Base-by-base conservation (phyloP, 1,140 invertebrate species). In the Bathynomus jamesi region DNA sequence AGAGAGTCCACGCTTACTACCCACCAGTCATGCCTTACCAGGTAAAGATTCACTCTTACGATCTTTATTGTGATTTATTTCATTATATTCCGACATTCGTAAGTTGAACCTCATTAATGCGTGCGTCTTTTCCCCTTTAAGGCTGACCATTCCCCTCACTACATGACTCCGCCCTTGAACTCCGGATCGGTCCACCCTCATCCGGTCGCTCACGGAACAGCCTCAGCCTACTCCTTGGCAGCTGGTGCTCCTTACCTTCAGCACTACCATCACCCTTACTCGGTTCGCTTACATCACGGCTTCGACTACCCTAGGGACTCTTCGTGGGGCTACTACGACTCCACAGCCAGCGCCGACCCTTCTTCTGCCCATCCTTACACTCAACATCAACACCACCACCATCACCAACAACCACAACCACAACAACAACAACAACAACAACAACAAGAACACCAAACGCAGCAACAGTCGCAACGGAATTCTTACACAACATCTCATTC, bases 1-100 rank as follows among this genome's bases (percentile, higher is more conserved):
- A 70, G 31, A 68, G 74, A 3, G 65, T 79, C 11, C 78, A 81
- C n/a, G 75, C 78, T 46, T 79, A 80, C 70, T 80, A 79, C 62
- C 76, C 79, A 0, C 70, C 77, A 21, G 70, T 78, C 46, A 68
- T 77, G 67, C 60, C 69, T 13, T 78, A 78, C 67, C 70, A 74
- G 72, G 73, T 74, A 66, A 21, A 71, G 60, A 2, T 11, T 27
- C 74, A 78, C n/a, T n/a, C n/a, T n/a, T n/a, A n/a, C n/a, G n/a
- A n/a, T n/a, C n/a, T n/a, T n/a, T n/a, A n/a, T n/a, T n/a, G n/a
- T n/a, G n/a, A n/a, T n/a, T n/a, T n/a, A n/a, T n/a, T n/a, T n/a
- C n/a, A n/a, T n/a, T n/a, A n/a, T n/a, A n/a, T n/a, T n/a, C n/a
- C n/a, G n/a, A n/a, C n/a, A n/a, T n/a, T n/a, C n/a, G n/a, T n/a